phyloP scores from a whole-genome alignment of 1,140 invertebrate species.

The Calephelis nemesis region DNA sequence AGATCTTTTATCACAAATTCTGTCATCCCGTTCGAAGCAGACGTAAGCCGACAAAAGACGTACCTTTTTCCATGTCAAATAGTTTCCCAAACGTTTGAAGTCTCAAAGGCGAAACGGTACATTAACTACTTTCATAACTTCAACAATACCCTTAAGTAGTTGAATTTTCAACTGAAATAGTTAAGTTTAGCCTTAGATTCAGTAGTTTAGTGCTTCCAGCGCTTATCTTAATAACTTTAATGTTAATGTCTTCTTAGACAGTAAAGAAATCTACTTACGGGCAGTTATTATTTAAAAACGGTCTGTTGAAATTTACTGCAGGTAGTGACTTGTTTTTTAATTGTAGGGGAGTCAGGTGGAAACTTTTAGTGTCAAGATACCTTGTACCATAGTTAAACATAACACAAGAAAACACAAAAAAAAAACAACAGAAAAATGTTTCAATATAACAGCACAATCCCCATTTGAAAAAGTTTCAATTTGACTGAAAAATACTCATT shows the following conservation, averaged over 20 bases:
- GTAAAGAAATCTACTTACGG: too few species aligned
- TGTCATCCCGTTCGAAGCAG: neutral
- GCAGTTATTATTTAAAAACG: too few species aligned
- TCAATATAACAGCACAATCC: too few species aligned
- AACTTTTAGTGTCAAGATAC: too few species aligned
- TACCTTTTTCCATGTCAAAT: conserved; percentile 15
- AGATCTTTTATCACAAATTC: neutral
- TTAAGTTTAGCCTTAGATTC: neutral
- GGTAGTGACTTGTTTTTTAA: too few species aligned
- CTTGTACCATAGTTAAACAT: too few species aligned
- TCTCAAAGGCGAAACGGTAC: neutral
- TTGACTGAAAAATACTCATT: too few species aligned
- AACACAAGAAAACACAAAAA: too few species aligned
- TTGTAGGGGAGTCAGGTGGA: too few species aligned
- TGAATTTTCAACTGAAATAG: conserved; percentile 11
- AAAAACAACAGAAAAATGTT: too few species aligned
- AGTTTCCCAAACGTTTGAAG: neutral
- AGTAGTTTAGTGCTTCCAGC: neutral
- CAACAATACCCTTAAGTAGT: conserved; percentile 2
- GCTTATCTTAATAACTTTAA: neutral
- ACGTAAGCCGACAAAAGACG: neutral
- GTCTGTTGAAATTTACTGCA: too few species aligned
- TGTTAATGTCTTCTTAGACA: neutral
- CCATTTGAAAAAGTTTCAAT: too few species aligned
- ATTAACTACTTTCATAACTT: conserved; percentile 9